Conservation (phyloP, 2,113 vertebrate species). For the Blennius ocellaris region DNA sequence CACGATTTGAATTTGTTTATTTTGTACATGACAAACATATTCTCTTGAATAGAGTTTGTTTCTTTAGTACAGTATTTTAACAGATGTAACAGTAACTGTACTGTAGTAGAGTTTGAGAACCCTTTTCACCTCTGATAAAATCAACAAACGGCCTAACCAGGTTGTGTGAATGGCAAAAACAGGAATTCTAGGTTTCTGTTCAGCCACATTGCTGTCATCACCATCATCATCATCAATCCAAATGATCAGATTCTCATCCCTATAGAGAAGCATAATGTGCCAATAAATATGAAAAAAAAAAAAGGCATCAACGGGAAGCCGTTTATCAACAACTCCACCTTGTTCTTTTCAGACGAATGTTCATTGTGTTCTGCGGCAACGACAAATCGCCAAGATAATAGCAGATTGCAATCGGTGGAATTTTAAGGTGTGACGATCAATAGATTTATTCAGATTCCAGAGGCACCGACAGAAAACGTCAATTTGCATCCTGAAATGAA, state of each 20-base stretch:
- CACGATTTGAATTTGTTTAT: too few relatives aligned
- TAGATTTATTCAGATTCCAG: conserved; percentile 1
- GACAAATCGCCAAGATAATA: background rate
- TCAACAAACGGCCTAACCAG: too few relatives aligned
- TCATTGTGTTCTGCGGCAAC: conserved; percentile 12
- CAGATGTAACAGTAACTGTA: too few relatives aligned
- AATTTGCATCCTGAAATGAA: conserved; percentile 5
- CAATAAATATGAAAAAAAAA: too few relatives aligned
- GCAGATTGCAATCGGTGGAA: conserved; percentile 18
- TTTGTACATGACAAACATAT: too few relatives aligned
- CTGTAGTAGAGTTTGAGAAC: too few relatives aligned
- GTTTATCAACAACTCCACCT: background rate
- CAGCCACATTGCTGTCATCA: background rate
- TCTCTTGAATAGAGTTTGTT: too few relatives aligned
- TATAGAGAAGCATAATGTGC: background rate
- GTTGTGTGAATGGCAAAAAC: too few relatives aligned
- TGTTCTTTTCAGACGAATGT: background rate
- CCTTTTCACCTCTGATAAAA: too few relatives aligned
- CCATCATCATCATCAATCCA: background rate
- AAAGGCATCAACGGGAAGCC: background rate
- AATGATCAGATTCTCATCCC: background rate
- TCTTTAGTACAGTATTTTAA: too few relatives aligned
- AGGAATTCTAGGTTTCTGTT: too few relatives aligned
- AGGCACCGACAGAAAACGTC: conserved; percentile 5
- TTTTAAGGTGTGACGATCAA: conserved; percentile 13